Conservation (phyloP, 1,140 invertebrate species). For the Solenopsis invicta region DNA sequence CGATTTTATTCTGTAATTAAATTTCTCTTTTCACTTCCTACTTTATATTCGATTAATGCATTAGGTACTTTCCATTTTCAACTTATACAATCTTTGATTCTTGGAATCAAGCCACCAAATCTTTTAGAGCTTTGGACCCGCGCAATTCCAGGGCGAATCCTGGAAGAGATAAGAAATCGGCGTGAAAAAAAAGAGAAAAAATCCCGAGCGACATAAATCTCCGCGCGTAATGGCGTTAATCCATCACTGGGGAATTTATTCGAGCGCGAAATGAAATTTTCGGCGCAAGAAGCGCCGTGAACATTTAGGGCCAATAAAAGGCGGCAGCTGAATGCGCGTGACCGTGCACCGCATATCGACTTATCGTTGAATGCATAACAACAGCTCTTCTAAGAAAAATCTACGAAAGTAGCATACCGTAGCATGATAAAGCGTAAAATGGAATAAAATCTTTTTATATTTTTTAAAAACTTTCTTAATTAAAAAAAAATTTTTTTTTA, state of each 20-base stretch:
- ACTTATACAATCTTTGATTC: neutral
- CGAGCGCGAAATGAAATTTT: conserved; percentile 58
- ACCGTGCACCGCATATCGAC: conserved; percentile 13
- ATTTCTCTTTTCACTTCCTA: neutral
- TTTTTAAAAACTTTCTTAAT: neutral
- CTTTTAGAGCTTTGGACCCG: neutral
- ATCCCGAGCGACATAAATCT: conserved; percentile 41
- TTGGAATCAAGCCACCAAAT: neutral
- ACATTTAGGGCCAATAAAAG: conserved; percentile 54
- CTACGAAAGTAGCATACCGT: neutral
- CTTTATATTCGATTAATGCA: neutral
- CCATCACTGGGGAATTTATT: conserved; percentile 58
- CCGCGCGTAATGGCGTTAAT: conserved; percentile 49
- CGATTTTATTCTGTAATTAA: neutral
- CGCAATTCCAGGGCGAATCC: neutral
- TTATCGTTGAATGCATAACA: conserved; percentile 30
- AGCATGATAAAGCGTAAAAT: neutral
- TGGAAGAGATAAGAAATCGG: conserved; percentile 37
- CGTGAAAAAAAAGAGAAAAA: conserved; percentile 20
- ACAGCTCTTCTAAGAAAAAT: neutral
- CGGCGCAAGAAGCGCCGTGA: conserved; percentile 33
- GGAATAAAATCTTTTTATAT: neutral
- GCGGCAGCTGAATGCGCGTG: neutral
- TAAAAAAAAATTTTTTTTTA: neutral
- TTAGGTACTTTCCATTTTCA: neutral